phyloP scores from a whole-genome alignment of 2,888 invertebrate genomes.

The Acrobasis suavella region DNA sequence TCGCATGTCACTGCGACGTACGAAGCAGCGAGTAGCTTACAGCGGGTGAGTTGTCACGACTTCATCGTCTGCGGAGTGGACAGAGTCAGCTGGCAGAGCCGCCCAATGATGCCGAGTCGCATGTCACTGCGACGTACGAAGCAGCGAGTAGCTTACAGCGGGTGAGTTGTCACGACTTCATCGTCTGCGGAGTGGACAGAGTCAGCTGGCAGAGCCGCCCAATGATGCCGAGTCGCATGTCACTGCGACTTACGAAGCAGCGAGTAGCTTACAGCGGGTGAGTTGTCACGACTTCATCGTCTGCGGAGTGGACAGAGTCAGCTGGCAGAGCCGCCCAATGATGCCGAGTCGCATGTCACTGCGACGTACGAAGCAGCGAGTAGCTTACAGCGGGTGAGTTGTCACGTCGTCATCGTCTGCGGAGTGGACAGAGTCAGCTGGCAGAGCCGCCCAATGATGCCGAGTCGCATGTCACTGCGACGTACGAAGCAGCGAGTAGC shows the following conservation, averaged over 20 bases:
- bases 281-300: slow-evolving; percentile 13
- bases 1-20: slow-evolving; percentile 65
- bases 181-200: neutral
- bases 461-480: too few relatives aligned
- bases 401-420: neutral
- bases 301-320: neutral
- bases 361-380: slow-evolving; percentile 54
- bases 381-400: slow-evolving; percentile 29
- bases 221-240: slow-evolving; percentile 68
- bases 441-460: too few relatives aligned
- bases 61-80: neutral
- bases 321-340: slow-evolving; percentile 33
- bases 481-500: too few relatives aligned
- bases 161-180: slow-evolving; percentile 28
- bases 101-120: slow-evolving; percentile 59
- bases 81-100: neutral
- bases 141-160: slow-evolving; percentile 23
- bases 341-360: slow-evolving; percentile 72
- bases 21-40: slow-evolving; percentile 42
- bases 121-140: slow-evolving; percentile 71
- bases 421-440: too few relatives aligned
- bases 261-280: slow-evolving; percentile 27
- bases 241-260: slow-evolving; percentile 59
- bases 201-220: slow-evolving; percentile 30
- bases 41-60: slow-evolving; percentile 29